Evolutionary conservation across 2,888 invertebrate genomes (phyloP).

Genomic region (Ichneumon xanthorius): DNA sequence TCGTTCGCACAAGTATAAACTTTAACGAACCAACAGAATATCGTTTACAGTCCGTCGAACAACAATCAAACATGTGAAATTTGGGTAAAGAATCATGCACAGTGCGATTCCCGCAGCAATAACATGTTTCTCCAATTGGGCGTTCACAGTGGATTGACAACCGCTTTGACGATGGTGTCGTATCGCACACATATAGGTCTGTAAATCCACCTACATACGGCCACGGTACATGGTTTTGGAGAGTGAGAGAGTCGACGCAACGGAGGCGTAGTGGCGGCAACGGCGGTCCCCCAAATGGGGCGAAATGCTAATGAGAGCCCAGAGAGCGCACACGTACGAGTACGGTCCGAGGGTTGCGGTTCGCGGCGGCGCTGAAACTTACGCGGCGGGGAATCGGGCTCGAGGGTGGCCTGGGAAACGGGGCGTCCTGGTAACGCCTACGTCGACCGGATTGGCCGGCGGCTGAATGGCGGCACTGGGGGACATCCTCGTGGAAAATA

Average conservation of each 20-base stretch:
- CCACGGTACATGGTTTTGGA: conserved; percentile 1
- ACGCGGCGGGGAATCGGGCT: conserved; percentile 59
- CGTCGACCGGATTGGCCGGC: conserved; percentile 74
- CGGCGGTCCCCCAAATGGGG: conserved; percentile 71
- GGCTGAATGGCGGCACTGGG: conserved; percentile 73
- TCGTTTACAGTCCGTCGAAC: background rate
- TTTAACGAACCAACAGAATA: background rate
- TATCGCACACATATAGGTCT: too few relatives aligned
- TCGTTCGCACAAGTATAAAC: background rate
- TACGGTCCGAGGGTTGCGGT: conserved; percentile 52
- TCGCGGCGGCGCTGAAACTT: conserved; percentile 60
- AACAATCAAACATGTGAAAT: background rate
- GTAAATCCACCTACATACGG: background rate
- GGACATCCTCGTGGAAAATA: conserved; percentile 64
- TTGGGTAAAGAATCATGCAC: background rate
- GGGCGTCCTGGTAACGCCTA: conserved; percentile 69
- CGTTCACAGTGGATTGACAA: too few relatives aligned
- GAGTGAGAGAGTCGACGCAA: background rate
- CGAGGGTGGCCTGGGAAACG: conserved; percentile 53
- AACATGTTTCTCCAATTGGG: background rate
- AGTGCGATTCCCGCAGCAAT: background rate
- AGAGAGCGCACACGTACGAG: conserved; percentile 20
- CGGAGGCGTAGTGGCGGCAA: conserved; percentile 54
- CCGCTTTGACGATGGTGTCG: too few relatives aligned
- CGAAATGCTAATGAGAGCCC: conserved; percentile 80